Conservation (phyloP, 2,888 invertebrate species). For the Nemotelus pantherinus region DNA sequence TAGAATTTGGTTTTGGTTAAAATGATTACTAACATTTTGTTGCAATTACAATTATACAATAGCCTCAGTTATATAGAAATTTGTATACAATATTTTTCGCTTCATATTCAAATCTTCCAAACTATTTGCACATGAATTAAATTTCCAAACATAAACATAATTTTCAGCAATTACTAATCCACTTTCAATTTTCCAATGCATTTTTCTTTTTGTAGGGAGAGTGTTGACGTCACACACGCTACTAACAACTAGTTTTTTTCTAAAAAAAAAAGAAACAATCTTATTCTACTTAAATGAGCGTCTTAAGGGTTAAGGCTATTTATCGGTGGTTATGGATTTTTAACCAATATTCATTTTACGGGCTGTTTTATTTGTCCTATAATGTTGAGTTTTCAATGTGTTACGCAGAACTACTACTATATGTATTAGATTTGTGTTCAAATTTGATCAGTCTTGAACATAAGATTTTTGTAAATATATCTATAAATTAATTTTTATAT, state of each 20-base stretch:
- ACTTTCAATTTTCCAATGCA: not conserved
- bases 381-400: no score
- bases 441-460: no score
- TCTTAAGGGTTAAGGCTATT: conserved; percentile 9
- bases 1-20: conserved; percentile 5
- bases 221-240: conserved; percentile 48
- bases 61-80: not conserved
- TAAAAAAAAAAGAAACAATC: conserved; percentile 21
- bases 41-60: not conserved
- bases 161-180: not conserved
- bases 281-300: conserved; percentile 34
- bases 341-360: not conserved
- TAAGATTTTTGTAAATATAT: no score
- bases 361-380: conserved; percentile 14
- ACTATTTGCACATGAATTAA: no score
- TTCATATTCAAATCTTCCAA: no score
- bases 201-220: conserved; percentile 46
- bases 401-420: no score
- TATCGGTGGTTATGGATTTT: conserved; percentile 2
- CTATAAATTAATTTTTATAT: no score
- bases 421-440: no score
- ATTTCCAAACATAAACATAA: no score
- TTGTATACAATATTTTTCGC: no score
- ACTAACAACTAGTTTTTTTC: conserved; percentile 35
- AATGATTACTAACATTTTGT: not conserved